Conservation (phyloP, 2,797 vertebrate genomes). For the Taenioides sp. region DNA sequence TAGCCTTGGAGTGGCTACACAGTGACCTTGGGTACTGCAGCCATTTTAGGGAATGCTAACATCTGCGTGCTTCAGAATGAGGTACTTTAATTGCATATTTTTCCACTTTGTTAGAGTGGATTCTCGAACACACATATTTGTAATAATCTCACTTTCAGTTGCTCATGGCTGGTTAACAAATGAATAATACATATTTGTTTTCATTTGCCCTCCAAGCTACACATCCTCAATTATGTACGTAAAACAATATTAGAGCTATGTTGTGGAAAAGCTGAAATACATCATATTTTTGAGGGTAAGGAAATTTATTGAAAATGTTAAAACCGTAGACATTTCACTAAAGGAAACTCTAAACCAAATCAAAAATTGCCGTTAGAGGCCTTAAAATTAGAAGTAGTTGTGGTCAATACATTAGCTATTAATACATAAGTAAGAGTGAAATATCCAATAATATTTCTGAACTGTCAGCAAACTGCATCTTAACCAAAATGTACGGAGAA, state of each 20-base stretch:
- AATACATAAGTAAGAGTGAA: not conserved
- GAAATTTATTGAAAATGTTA: not conserved
- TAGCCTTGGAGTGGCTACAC: conserved; percentile 20
- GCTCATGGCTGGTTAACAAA: not conserved
- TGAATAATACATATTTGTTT: conserved; percentile 14
- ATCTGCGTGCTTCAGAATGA: conserved; percentile 7
- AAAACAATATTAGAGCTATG: not conserved
- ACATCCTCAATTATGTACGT: conserved; percentile 1
- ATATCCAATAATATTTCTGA: not conserved
- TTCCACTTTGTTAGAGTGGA: not conserved
- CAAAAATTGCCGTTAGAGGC: no score
- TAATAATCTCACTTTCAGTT: not conserved
- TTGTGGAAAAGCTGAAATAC: not conserved
- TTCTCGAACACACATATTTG: conserved; percentile 1
- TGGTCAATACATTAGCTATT: not conserved
- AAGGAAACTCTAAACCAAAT: not conserved
- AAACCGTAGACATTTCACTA: not conserved
- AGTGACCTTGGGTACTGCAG: conserved; percentile 35
- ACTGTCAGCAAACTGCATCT: not conserved
- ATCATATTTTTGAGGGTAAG: not conserved
- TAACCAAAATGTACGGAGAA: not conserved
- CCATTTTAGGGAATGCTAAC: conserved; percentile 41
- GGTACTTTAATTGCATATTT: conserved; percentile 13
- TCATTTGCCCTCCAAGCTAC: not conserved
- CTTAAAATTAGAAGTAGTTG: no score